phyloP scores from a whole-genome alignment of 2,113 vertebrate genomes.

The Vulpes lagopus region DNA sequence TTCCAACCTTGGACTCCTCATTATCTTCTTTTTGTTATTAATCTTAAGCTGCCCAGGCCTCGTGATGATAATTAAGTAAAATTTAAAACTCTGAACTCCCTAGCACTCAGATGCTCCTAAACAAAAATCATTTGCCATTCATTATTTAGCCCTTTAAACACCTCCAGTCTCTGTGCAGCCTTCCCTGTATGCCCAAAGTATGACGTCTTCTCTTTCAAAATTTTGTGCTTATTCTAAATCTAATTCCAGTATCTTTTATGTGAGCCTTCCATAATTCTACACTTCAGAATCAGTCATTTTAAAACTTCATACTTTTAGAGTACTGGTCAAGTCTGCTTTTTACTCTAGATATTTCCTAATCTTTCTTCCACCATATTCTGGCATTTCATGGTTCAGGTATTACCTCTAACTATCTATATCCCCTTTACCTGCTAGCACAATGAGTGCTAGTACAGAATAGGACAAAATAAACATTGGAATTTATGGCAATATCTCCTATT shows the following conservation, averaged over 20 bases:
- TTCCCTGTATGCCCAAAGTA: not conserved
- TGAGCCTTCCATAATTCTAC: not conserved
- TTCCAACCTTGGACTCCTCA: not conserved
- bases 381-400: not conserved
- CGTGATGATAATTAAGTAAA: constrained; percentile 25
- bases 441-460: not conserved
- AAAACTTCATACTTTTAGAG: not conserved
- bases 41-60: not conserved
- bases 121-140: not conserved
- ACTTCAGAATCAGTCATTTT: constrained; percentile 26
- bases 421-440: not conserved
- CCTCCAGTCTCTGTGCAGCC: not conserved
- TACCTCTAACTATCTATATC: not conserved
- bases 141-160: constrained; percentile 37
- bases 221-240: not conserved
- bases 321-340: not conserved
- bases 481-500: constrained; percentile 1
- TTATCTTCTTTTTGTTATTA: constrained; percentile 48
- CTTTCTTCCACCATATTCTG: not conserved
- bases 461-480: not conserved
- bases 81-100: constrained; percentile 26
- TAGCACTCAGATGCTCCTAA: not conserved
- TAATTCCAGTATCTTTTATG: not conserved
- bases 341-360: not conserved
- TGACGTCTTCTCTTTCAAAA: constrained; percentile 22